phyloP scores from a whole-genome alignment of 1,140 invertebrate genomes.

The Zaprionus lachaisei region DNA sequence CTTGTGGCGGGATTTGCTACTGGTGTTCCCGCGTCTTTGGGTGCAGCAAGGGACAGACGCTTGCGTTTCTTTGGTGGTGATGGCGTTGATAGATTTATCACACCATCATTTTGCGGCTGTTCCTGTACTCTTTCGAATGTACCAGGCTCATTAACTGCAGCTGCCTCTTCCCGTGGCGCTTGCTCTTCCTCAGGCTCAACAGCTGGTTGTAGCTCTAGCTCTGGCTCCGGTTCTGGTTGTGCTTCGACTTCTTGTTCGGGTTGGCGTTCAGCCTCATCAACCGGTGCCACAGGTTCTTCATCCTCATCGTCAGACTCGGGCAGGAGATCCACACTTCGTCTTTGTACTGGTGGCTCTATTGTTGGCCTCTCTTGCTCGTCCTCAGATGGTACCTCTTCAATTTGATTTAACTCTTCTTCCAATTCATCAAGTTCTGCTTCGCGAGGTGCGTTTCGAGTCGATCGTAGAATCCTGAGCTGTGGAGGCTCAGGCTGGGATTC shows the following conservation, averaged over 20 bases:
- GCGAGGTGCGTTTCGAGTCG: not conserved
- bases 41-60: constrained; percentile 34
- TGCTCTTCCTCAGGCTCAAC: not conserved
- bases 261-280: not conserved
- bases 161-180: not conserved
- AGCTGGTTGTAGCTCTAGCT: not conserved
- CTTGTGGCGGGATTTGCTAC: not conserved
- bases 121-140: constrained; percentile 13
- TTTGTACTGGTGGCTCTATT: not conserved
- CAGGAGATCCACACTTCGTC: constrained; percentile 15
- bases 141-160: not conserved
- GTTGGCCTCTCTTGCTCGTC: not conserved
- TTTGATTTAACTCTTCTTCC: not conserved
- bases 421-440: constrained; percentile 1
- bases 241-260: not conserved
- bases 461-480: not conserved
- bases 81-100: constrained; percentile 51
- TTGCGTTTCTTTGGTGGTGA: constrained; percentile 78
- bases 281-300: not conserved
- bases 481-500: not conserved
- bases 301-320: not conserved
- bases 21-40: constrained; percentile 28
- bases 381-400: not conserved
- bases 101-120: not conserved
- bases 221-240: not conserved